Conservation (phyloP, 2,888 invertebrate species). For the Celastrina argiolus region DNA sequence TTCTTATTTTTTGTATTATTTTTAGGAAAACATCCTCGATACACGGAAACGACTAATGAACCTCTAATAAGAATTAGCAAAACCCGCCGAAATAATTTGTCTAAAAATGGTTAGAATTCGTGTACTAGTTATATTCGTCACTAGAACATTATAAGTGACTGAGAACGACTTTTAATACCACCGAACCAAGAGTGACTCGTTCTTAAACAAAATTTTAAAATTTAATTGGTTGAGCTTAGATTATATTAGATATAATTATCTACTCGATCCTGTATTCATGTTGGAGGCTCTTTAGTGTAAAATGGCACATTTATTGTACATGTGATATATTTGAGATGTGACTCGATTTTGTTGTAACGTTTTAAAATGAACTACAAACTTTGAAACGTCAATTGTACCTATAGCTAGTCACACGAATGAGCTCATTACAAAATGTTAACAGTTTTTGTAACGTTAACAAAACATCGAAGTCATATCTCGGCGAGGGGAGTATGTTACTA, state of each 20-base stretch:
- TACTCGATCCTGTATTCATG: neutral
- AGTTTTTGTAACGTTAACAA: slow-evolving; percentile 2
- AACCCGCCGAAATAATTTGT: neutral
- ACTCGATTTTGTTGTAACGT: slow-evolving; percentile 37
- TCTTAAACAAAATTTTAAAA: neutral
- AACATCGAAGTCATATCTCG: slow-evolving; percentile 34
- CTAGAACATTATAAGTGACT: too few species aligned
- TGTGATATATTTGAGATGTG: slow-evolving; percentile 57
- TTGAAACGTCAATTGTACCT: slow-evolving; percentile 10
- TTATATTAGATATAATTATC: neutral
- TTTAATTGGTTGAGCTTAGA: neutral
- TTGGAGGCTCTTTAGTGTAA: slow-evolving; percentile 22
- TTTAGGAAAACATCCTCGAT: slow-evolving; percentile 45
- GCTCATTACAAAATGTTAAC: neutral
- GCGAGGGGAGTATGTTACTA: slow-evolving; percentile 50
- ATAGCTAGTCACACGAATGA: slow-evolving; percentile 13
- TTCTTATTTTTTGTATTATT: slow-evolving; percentile 30
- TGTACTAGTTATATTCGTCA: neutral
- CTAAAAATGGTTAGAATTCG: neutral
- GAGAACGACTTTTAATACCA: neutral
- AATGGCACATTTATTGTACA: slow-evolving; percentile 42
- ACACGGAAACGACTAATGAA: slow-evolving; percentile 11
- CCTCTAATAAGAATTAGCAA: slow-evolving; percentile 19
- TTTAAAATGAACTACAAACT: neutral
- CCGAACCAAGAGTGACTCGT: neutral